These are phyloP conservation scores for Harpegnathos saltator DNA, from an alignment of 1,140 invertebrate species.

Conservation along the genomic window DNA sequence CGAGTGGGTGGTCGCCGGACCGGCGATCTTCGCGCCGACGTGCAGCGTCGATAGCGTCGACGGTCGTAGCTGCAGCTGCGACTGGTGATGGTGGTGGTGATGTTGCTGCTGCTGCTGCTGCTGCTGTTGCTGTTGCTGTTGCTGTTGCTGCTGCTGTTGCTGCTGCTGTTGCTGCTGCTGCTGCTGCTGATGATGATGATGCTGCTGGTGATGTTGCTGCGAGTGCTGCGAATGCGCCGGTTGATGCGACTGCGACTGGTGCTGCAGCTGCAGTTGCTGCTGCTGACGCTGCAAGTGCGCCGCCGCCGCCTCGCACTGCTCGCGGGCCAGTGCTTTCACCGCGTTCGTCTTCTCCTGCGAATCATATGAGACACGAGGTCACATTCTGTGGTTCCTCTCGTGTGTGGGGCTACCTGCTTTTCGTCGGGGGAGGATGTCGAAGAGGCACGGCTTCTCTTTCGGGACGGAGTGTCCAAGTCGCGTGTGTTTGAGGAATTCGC, in stretches of 20 bases:
- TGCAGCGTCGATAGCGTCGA: conserved; percentile 34
- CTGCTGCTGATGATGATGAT: conserved; percentile 72
- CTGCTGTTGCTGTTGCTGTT: conserved; percentile 65
- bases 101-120: conserved; percentile 69
- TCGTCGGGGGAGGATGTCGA: background rate
- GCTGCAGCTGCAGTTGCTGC: conserved; percentile 77
- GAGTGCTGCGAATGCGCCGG: conserved; percentile 68
- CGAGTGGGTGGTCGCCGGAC: conserved; percentile 29
- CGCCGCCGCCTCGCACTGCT: conserved; percentile 83
- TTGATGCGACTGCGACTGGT: conserved; percentile 73
- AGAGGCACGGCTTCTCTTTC: background rate
- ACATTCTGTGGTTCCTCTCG: no score
- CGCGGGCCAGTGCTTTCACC: conserved; percentile 85
- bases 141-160: conserved; percentile 74
- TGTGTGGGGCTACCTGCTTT: no score
- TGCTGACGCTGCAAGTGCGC: conserved; percentile 80
- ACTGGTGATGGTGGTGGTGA: conserved; percentile 68
- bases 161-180: conserved; percentile 78
- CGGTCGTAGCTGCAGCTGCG: conserved; percentile 32
- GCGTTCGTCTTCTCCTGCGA: conserved; percentile 87
- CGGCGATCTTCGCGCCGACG: conserved; percentile 52
- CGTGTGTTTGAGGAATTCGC: conserved; percentile 1
- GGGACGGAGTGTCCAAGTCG: background rate
- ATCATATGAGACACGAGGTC: background rate
- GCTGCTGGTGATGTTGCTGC: conserved; percentile 65